A percentile compares a stretch with the other conserved stretches of the same genome.
These are phyloP conservation scores for Conistra vaccinii DNA, from an alignment of 2,888 invertebrate species.

Conservation along the genomic window DNA sequence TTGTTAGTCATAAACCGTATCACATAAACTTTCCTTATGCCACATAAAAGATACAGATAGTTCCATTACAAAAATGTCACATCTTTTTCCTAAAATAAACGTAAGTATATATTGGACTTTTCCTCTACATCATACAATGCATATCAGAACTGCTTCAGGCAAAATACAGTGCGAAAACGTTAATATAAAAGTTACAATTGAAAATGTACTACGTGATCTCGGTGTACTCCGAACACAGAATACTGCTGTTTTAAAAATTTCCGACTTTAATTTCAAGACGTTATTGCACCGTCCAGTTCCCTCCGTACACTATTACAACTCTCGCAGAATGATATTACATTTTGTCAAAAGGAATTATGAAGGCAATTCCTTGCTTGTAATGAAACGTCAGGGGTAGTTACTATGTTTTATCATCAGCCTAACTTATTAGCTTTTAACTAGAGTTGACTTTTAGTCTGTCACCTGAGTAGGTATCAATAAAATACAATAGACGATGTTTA, in stretches of 20 bases:
- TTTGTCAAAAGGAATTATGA: slow-evolving; percentile 47
- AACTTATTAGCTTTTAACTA: background rate
- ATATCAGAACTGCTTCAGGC: background rate
- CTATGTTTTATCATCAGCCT: slow-evolving; percentile 18
- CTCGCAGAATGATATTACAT: slow-evolving; percentile 29
- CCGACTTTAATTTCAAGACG: slow-evolving; percentile 39
- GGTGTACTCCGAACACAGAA: slow-evolving; percentile 17
- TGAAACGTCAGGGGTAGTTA: slow-evolving; percentile 16
- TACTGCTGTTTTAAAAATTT: slow-evolving; percentile 30
- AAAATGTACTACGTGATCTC: slow-evolving; percentile 34
- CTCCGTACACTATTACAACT: slow-evolving; percentile 26
- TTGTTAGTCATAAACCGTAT: slow-evolving; percentile 10
- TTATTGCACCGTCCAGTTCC: slow-evolving; percentile 31
- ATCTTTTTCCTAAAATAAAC: slow-evolving; percentile 29
- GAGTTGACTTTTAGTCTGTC: background rate
- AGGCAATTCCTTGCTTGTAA: slow-evolving; percentile 34
- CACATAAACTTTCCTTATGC: slow-evolving; percentile 20
- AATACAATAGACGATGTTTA: no score
- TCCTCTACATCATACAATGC: slow-evolving; percentile 4
- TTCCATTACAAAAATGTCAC: slow-evolving; percentile 40
- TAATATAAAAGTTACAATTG: slow-evolving; percentile 13
- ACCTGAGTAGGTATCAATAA: background rate
- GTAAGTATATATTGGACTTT: background rate
- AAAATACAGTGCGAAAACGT: slow-evolving; percentile 3
- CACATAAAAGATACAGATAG: slow-evolving; percentile 31